These are phyloP conservation scores for Atherinosoma microstoma DNA, from an alignment of 2,797 vertebrate genomes.

Conservation along the genomic window DNA sequence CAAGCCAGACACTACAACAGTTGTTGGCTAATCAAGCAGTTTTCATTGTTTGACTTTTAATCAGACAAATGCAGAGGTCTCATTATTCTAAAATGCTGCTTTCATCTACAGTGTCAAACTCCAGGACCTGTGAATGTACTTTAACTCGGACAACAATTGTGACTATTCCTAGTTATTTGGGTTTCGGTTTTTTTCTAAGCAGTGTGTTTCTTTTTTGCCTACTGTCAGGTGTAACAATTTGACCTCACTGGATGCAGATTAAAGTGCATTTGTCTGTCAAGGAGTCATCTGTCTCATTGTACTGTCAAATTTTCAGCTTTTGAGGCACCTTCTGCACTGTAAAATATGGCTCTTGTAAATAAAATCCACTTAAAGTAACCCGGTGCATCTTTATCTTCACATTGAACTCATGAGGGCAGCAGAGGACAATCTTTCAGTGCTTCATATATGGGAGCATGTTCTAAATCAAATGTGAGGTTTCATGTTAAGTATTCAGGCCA, in stretches of 20 bases:
- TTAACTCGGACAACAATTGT: neutral
- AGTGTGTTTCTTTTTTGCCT: neutral
- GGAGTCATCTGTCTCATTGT: constrained; percentile 57
- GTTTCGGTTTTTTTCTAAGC: constrained; percentile 1
- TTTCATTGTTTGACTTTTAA: constrained; percentile 60
- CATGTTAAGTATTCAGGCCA: too few species aligned
- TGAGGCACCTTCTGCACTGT: constrained; percentile 63
- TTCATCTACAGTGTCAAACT: constrained; percentile 8
- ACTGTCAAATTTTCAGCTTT: constrained; percentile 4
- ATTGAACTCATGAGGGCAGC: constrained; percentile 65
- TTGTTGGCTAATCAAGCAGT: constrained; percentile 61
- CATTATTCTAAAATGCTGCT: constrained; percentile 14
- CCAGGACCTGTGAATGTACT: constrained; percentile 28
- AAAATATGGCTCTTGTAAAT: constrained; percentile 79
- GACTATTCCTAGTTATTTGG: neutral
- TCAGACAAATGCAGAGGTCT: constrained; percentile 36
- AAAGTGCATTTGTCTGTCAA: constrained; percentile 54
- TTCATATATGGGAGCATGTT: neutral
- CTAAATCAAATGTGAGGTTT: too few species aligned
- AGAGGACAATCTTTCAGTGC: constrained; percentile 37
- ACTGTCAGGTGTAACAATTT: neutral
- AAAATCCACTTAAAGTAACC: constrained; percentile 62
- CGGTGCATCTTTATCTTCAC: constrained; percentile 15
- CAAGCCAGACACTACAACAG: constrained; percentile 45
- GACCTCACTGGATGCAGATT: constrained; percentile 48